These are phyloP conservation scores for Mirounga angustirostris DNA, from an alignment of 2,113 vertebrate genomes.

Conservation along the genomic window DNA sequence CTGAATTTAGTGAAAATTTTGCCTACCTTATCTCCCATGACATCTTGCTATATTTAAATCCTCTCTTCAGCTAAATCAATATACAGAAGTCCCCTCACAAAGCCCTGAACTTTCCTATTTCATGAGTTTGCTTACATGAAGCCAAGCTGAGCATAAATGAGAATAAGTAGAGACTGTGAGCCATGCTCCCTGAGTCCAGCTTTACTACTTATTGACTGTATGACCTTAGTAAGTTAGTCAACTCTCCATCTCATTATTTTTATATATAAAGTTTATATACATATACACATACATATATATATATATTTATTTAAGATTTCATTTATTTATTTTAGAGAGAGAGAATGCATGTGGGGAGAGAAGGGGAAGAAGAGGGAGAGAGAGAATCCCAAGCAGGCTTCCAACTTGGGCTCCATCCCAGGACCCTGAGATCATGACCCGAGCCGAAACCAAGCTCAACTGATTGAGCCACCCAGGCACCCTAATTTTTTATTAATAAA, in stretches of 20 bases:
- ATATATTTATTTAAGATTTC: not conserved
- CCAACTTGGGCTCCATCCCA: not conserved
- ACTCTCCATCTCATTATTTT: not conserved
- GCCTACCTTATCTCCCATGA: not conserved
- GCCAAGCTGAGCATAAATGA: not conserved
- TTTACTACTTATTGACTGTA: not conserved
- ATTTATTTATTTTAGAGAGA: not conserved
- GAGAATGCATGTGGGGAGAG: not conserved
- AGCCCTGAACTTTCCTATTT: not conserved
- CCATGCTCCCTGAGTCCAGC: rapidly evolving
- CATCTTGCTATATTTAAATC: not conserved
- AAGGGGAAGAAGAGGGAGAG: not conserved
- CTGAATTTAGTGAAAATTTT: not conserved
- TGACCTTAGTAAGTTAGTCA: not conserved
- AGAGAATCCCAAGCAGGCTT: not conserved
- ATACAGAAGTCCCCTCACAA: not conserved
- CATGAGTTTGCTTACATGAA: not conserved
- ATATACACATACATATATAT: too few relatives aligned
- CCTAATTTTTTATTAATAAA: not conserved
- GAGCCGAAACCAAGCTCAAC: not conserved
- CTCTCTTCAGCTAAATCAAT: not conserved
- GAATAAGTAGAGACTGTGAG: not conserved
- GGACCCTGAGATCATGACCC: not conserved
- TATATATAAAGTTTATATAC: too few relatives aligned
- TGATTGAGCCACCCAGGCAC: not conserved